Conservation (phyloP, 1,140 invertebrate species). For the Pissodes strobi region DNA sequence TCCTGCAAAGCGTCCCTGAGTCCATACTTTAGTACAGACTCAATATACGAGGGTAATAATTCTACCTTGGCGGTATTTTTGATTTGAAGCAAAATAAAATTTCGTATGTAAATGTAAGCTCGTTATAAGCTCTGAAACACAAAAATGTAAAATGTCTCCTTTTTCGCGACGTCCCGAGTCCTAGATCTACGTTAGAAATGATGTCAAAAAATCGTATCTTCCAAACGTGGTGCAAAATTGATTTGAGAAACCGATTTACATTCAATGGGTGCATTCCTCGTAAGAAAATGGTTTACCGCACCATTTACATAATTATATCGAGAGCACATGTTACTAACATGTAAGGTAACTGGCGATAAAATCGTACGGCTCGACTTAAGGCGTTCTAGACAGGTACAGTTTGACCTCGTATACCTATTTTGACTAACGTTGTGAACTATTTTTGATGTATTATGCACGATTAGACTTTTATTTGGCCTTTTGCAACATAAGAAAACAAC, state of each 20-base stretch:
- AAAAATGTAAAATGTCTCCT: too few relatives aligned
- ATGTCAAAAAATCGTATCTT: not conserved
- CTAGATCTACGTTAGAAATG: too few relatives aligned
- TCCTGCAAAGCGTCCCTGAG: too few relatives aligned
- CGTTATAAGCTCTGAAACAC: too few relatives aligned
- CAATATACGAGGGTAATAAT: too few relatives aligned
- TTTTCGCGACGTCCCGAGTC: too few relatives aligned
- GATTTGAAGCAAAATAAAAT: too few relatives aligned
- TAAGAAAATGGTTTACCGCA: conserved; percentile 19
- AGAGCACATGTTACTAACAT: conserved; percentile 22
- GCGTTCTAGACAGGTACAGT: conserved; percentile 16
- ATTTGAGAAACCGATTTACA: conserved; percentile 3
- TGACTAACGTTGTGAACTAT: conserved; percentile 20
- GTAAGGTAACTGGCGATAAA: conserved; percentile 25
- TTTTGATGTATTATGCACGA: conserved; percentile 24
- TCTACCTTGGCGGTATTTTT: too few relatives aligned
- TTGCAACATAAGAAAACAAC: too few relatives aligned
- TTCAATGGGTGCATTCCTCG: conserved; percentile 3
- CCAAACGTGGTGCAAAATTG: conserved; percentile 8
- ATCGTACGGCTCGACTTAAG: conserved; percentile 10
- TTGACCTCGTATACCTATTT: conserved; percentile 24
- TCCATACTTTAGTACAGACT: too few relatives aligned
- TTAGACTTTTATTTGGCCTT: conserved; percentile 3
- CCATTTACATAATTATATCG: conserved; percentile 28
- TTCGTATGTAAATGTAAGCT: too few relatives aligned